Evolutionary conservation across 2,113 vertebrate genomes (phyloP).

Genomic region (Odontophorus gujanensis): DNA sequence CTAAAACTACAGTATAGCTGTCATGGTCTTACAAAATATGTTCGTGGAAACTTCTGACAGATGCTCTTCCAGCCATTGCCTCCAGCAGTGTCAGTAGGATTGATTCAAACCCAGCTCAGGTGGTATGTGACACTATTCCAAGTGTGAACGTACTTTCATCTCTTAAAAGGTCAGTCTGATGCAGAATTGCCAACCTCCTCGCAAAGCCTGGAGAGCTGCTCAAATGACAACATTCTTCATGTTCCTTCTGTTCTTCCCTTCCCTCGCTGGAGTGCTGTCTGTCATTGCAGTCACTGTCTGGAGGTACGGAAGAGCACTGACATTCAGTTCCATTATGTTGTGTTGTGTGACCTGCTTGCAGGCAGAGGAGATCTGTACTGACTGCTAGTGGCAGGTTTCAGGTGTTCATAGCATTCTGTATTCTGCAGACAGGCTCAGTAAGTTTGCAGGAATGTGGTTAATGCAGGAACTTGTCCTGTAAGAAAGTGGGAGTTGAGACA

Average conservation of each 20-base stretch:
- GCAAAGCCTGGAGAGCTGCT: slow-evolving; percentile 86
- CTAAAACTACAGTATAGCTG: background rate
- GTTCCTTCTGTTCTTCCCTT: slow-evolving; percentile 91
- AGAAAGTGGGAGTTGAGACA: background rate
- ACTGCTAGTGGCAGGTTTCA: background rate
- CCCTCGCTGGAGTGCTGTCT: slow-evolving; percentile 85
- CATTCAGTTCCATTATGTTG: background rate
- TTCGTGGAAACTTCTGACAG: background rate
- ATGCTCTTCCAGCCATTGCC: background rate
- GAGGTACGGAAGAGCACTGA: slow-evolving; percentile 80
- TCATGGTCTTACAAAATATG: background rate
- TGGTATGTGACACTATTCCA: background rate
- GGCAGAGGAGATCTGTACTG: background rate
- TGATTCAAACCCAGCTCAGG: background rate
- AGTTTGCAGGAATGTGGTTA: background rate
- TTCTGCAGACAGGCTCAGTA: background rate
- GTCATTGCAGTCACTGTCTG: slow-evolving; percentile 86
- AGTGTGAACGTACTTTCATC: background rate
- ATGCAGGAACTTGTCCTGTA: background rate
- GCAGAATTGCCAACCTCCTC: slow-evolving; percentile 92
- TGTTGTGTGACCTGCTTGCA: background rate
- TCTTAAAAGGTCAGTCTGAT: slow-evolving; percentile 87
- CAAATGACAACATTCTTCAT: slow-evolving; percentile 93
- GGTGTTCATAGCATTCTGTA: background rate
- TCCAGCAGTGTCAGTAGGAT: background rate